Evolutionary conservation across 2,888 invertebrate species (phyloP).

Genomic region (Phortica okadai): DNA sequence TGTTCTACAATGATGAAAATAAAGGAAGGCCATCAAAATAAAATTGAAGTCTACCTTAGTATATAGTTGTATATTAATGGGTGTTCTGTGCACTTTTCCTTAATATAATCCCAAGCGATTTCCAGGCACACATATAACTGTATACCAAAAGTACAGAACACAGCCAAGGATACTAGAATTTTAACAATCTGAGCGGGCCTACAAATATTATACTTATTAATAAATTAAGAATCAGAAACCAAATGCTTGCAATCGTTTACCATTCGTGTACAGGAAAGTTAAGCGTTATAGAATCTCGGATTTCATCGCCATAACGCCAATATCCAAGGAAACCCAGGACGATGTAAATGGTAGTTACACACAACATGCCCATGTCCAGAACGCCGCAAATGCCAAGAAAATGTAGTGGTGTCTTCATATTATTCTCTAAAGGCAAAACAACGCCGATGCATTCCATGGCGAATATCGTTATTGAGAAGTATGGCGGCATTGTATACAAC

Average conservation of each 20-base stretch:
- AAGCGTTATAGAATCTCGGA: conserved; percentile 88
- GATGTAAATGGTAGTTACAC: conserved; percentile 91
- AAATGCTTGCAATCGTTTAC: conserved; percentile 74
- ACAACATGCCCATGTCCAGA: conserved; percentile 92
- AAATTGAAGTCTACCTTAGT: conserved; percentile 76
- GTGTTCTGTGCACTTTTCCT: conserved; percentile 83
- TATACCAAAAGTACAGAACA: conserved; percentile 95
- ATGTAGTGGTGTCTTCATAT: conserved; percentile 90
- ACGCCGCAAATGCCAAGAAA: conserved; percentile 91
- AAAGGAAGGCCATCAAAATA: not conserved
- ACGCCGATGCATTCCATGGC: conserved; percentile 98
- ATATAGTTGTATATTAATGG: conserved; percentile 86
- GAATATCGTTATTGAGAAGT: conserved; percentile 96
- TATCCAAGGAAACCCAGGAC: conserved; percentile 95
- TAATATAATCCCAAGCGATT: conserved; percentile 91
- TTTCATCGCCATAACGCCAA: conserved; percentile 84
- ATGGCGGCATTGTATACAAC: conserved; percentile 84
- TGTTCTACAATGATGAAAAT: conserved; percentile 73
- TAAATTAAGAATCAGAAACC: no score
- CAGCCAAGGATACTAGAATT: conserved; percentile 90
- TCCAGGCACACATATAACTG: conserved; percentile 98
- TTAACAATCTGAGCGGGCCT: conserved; percentile 92
- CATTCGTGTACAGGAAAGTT: conserved; percentile 83
- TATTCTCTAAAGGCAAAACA: conserved; percentile 95
- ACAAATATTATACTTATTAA: conserved; percentile 44